Evolutionary conservation across 2,888 invertebrate genomes (phyloP).

Genomic region (Anarsia innoxiella): DNA sequence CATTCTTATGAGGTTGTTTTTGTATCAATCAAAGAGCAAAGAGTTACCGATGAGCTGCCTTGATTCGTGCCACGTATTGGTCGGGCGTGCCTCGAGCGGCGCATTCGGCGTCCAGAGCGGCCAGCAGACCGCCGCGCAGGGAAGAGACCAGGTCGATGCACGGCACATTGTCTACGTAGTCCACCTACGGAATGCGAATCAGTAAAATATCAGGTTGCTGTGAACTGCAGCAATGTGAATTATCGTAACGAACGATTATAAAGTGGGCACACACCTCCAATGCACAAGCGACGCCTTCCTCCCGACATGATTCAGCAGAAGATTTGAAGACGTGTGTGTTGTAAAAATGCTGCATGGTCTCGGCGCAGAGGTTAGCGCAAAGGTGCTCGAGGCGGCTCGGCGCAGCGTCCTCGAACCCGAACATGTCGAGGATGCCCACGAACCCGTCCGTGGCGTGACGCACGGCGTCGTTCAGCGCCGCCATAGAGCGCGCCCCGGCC

Average conservation of each 20-base stretch:
- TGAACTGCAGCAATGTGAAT: background rate
- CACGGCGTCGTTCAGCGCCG: slow-evolving; percentile 92
- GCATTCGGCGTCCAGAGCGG: slow-evolving; percentile 94
- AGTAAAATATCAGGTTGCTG: background rate
- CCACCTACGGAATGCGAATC: slow-evolving; percentile 76
- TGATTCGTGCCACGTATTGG: slow-evolving; percentile 52
- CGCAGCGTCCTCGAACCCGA: slow-evolving; percentile 95
- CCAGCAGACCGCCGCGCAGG: slow-evolving; percentile 91
- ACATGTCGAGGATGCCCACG: slow-evolving; percentile 97
- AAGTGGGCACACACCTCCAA: slow-evolving; percentile 51
- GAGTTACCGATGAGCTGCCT: slow-evolving; percentile 50
- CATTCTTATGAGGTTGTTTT: no score
- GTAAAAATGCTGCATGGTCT: slow-evolving; percentile 98
- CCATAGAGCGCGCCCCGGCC: slow-evolving; percentile 92
- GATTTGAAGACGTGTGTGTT: slow-evolving; percentile 98
- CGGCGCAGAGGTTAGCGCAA: slow-evolving; percentile 96
- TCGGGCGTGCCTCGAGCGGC: slow-evolving; percentile 85
- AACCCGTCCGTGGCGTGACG: slow-evolving; percentile 95
- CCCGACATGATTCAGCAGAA: slow-evolving; percentile 93
- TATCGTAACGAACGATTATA: background rate
- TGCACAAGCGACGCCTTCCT: slow-evolving; percentile 93
- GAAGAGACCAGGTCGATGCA: slow-evolving; percentile 97
- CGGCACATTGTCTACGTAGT: slow-evolving; percentile 96
- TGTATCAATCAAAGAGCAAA: no score
- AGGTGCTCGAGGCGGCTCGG: slow-evolving; percentile 94